These are phyloP conservation scores for Bufotes viridis DNA, from an alignment of 2,797 vertebrate species.

Conservation along the genomic window DNA sequence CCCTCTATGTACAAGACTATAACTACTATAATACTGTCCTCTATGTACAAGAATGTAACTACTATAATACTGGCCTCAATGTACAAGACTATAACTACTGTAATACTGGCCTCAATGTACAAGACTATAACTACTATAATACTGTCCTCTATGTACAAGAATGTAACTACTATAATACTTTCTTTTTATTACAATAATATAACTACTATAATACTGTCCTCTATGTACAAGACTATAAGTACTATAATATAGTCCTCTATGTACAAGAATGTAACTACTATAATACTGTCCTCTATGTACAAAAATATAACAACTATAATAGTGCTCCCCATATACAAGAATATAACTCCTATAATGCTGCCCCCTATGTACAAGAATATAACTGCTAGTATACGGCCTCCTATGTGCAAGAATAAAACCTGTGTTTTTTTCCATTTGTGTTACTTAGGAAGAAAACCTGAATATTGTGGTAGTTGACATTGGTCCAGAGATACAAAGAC, in stretches of 20 bases:
- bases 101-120: neutral
- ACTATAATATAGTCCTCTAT: neutral
- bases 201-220: neutral
- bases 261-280: too few species aligned
- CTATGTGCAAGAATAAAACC: neutral
- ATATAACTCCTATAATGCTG: neutral
- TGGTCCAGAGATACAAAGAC: neutral
- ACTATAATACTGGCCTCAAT: too few species aligned
- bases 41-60: too few species aligned
- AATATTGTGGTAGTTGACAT: slow-evolving; percentile 45
- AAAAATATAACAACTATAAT: too few species aligned
- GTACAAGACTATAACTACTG: too few species aligned
- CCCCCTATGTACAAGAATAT: neutral
- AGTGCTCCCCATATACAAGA: neutral
- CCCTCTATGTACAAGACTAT: too few species aligned
- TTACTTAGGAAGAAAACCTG: slow-evolving; percentile 37
- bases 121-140: too few species aligned
- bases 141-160: neutral
- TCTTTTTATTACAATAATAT: neutral
- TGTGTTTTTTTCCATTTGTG: neutral
- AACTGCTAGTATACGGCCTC: neutral
- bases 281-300: too few species aligned
- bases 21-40: too few species aligned
- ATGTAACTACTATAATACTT: neutral
- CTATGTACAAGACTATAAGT: neutral